Evolutionary conservation across 2,888 invertebrate species (phyloP).

Genomic region (Drosophila paranaensis): DNA sequence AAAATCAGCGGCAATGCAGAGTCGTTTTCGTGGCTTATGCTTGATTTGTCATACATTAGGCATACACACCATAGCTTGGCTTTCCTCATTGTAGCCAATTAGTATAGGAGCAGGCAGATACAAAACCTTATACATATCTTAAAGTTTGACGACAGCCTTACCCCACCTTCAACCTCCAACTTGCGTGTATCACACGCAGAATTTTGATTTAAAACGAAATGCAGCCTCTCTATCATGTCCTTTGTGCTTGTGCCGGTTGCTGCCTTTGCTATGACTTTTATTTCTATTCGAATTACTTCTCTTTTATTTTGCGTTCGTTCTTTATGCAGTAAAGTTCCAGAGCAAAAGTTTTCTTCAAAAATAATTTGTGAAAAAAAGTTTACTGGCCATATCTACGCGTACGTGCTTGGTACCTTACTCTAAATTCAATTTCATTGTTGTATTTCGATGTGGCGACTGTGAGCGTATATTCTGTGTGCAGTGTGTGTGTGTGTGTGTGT

Average conservation of each 20-base stretch:
- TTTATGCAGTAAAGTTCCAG: slow-evolving; percentile 76
- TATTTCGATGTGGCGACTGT: slow-evolving; percentile 29
- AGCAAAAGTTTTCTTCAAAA: slow-evolving; percentile 69
- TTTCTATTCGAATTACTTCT: slow-evolving; percentile 24
- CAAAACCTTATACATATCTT: slow-evolving; percentile 48
- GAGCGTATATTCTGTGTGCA: not conserved
- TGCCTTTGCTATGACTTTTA: slow-evolving; percentile 39
- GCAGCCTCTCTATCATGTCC: slow-evolving; percentile 30
- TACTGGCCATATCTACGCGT: slow-evolving; percentile 66
- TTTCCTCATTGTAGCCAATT: slow-evolving; percentile 63
- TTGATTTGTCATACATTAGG: slow-evolving; percentile 72
- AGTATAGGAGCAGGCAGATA: slow-evolving; percentile 38
- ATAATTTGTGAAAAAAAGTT: slow-evolving; percentile 76
- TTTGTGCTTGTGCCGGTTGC: slow-evolving; percentile 28
- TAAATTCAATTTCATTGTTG: slow-evolving; percentile 77
- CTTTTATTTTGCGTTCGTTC: slow-evolving; percentile 36
- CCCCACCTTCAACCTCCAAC: not conserved
- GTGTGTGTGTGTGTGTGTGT: not conserved
- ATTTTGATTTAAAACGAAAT: slow-evolving; percentile 65
- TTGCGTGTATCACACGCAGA: slow-evolving; percentile 69
- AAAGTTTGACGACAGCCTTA: slow-evolving; percentile 43
- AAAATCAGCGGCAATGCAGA: slow-evolving; percentile 53
- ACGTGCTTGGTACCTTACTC: slow-evolving; percentile 73
- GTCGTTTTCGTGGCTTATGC: slow-evolving; percentile 66
- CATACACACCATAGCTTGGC: slow-evolving; percentile 53